Evolutionary conservation across 2,113 vertebrate genomes (phyloP).

Genomic region (Enhydra lutris): DNA sequence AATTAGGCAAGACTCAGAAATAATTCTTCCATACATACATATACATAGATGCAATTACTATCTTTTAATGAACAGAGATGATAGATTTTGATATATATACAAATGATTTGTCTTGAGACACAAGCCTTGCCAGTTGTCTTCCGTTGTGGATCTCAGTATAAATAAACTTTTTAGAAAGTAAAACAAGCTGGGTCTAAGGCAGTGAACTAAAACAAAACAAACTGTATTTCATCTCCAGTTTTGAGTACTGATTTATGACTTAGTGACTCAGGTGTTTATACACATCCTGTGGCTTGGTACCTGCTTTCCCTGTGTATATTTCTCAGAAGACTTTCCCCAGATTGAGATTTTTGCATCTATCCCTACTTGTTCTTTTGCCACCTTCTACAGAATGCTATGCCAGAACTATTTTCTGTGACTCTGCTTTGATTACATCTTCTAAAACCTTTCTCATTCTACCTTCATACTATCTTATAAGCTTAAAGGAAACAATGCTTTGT

Average conservation of each 20-base stretch:
- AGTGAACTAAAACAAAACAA: neutral
- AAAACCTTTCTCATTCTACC: neutral
- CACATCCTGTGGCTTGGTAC: neutral
- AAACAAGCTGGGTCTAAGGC: neutral
- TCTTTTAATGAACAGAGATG: neutral
- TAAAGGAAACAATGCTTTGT: neutral
- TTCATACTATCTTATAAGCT: neutral
- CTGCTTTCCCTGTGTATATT: neutral
- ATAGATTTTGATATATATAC: neutral
- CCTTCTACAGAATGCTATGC: neutral
- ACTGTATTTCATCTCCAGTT: neutral
- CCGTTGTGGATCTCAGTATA: neutral
- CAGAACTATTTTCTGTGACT: slow-evolving; percentile 10
- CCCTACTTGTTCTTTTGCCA: neutral
- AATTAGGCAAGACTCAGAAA: neutral
- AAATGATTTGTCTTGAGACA: neutral
- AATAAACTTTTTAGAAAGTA: slow-evolving; percentile 1
- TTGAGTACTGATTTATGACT: neutral
- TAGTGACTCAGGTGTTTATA: neutral
- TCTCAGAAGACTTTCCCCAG: neutral
- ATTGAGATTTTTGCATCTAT: neutral
- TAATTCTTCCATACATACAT: neutral
- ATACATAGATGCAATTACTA: neutral
- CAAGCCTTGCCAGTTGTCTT: neutral
- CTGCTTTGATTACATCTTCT: neutral